Conservation (phyloP, 2,113 vertebrate species). For the Pangasianodon hypophthalmus region DNA sequence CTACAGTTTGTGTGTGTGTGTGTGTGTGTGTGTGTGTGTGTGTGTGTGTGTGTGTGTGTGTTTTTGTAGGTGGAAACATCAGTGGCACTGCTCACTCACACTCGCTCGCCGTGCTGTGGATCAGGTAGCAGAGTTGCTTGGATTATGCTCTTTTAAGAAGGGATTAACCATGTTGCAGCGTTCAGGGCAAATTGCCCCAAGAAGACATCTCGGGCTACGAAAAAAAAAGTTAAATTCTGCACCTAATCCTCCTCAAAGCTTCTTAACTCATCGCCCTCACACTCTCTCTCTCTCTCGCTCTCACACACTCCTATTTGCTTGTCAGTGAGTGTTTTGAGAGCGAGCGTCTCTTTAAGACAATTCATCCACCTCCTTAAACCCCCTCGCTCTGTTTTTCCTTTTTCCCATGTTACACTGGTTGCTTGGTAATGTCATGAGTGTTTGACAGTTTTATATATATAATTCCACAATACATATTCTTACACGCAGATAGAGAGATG, state of each 20-base stretch:
- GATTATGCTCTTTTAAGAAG: constrained; percentile 79
- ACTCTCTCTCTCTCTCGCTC: neutral
- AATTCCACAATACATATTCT: constrained; percentile 41
- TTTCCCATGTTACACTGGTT: constrained; percentile 20
- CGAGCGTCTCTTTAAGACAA: constrained; percentile 50
- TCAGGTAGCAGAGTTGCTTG: constrained; percentile 73
- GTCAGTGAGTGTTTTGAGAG: constrained; percentile 56
- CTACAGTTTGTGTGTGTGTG: neutral
- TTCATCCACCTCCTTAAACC: constrained; percentile 46
- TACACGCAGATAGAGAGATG: constrained; percentile 34
- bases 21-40: constrained; percentile 17
- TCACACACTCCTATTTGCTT: constrained; percentile 44
- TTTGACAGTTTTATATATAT: constrained; percentile 33
- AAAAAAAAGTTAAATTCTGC: constrained; percentile 71
- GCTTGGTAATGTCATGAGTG: constrained; percentile 9
- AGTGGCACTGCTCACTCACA: too few species aligned
- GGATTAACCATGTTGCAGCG: constrained; percentile 76
- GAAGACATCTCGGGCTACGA: constrained; percentile 64
- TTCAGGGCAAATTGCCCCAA: constrained; percentile 78
- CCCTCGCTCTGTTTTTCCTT: neutral
- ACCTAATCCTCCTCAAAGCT: constrained; percentile 75
- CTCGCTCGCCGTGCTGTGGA: constrained; percentile 58
- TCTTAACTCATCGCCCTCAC: constrained; percentile 60
- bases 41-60: constrained; percentile 12
- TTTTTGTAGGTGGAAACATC: neutral